These are phyloP conservation scores for Chesias legatella DNA, from an alignment of 2,888 invertebrate species.

Conservation along the genomic window DNA sequence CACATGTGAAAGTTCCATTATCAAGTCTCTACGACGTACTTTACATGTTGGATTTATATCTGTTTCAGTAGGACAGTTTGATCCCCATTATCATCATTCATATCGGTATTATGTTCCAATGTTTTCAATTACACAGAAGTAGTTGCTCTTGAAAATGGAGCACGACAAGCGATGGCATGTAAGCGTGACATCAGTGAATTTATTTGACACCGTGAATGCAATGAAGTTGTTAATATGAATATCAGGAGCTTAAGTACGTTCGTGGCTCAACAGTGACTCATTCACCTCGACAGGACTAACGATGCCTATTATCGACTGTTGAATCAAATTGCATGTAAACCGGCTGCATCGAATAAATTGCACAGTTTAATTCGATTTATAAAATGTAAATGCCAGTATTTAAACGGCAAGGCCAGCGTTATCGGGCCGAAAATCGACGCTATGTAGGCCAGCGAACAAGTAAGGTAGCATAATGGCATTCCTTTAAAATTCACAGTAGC, in stretches of 20 bases:
- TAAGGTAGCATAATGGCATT: conserved; percentile 58
- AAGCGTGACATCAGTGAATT: conserved; percentile 40
- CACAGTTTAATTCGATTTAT: conserved; percentile 57
- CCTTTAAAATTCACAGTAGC: conserved; percentile 60
- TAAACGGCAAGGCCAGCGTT: conserved; percentile 68
- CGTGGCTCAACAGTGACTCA: conserved; percentile 48
- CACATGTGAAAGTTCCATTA: conserved; percentile 52
- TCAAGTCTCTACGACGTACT: conserved; percentile 48
- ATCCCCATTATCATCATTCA: conserved; percentile 31
- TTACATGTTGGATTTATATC: conserved; percentile 49
- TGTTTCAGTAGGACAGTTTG: conserved; percentile 36
- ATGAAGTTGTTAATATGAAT: conserved; percentile 39
- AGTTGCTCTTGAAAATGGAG: conserved; percentile 17
- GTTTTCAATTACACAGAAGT: too few species aligned
- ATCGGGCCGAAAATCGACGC: conserved; percentile 70
- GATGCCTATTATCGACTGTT: conserved; percentile 46
- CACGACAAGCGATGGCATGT: conserved; percentile 9
- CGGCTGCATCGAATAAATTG: conserved; percentile 63
- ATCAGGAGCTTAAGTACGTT: conserved; percentile 42
- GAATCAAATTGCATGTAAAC: conserved; percentile 61
- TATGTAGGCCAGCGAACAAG: conserved; percentile 67
- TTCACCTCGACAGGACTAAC: conserved; percentile 38
- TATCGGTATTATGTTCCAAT: neutral
- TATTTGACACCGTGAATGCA: conserved; percentile 32
- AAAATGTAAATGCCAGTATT: conserved; percentile 69